Base-by-base conservation (phyloP, 2,113 vertebrate species). In the Myiozetetes cayanensis region DNA sequence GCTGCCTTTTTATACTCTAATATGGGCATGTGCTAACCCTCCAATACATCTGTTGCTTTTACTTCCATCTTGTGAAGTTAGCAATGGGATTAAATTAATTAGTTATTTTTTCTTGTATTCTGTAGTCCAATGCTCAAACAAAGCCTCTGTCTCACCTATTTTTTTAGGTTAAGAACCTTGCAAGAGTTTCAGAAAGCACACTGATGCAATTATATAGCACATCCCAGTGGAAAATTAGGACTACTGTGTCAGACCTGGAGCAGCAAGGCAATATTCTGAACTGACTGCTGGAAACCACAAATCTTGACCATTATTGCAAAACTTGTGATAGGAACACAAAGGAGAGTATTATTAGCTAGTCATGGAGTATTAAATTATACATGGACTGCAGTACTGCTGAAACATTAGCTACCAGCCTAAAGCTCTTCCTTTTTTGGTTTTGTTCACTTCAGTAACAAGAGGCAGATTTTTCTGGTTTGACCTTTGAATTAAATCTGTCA, bases 341-440 rank as follows among this genome's bases (percentile, higher is more conserved):
- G 73, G 63, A 63, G 28, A 56, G 25, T 87, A 79, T 90, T 94
- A 76, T 95, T 88, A 93, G 56, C 39, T n/a, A 89, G 77, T 92
- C 87, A 61, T 70, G 33, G n/a, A 47, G 28, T 91, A 82, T 91
- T 95, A 74, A 95, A 94, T 94, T 82, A 91, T 92, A 86, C 65
- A 93, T 82, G 74, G 74, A 68, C 41, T 91, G 74, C 35, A 83
- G 87, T 62, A 35, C 66, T 94, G 62, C 46, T 67, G 81, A 85
- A 92, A 87, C 66, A 66, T 68, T 46, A 91, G 30, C 58, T 74
- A 62, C 74, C 47, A 87, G 70, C 70, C 59, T 92, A 58, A 70
- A 96, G 46, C 74, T 82, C 65, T 90, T 88, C 50, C 15, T 79
- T 89, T 93, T 82, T 71, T 70, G 89, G 49, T 89, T 91, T 73